A percentile compares a stretch with the other conserved stretches of the same genome.
Conservation (phyloP, 2,113 vertebrate genomes). For the Chloebia gouldiae region DNA sequence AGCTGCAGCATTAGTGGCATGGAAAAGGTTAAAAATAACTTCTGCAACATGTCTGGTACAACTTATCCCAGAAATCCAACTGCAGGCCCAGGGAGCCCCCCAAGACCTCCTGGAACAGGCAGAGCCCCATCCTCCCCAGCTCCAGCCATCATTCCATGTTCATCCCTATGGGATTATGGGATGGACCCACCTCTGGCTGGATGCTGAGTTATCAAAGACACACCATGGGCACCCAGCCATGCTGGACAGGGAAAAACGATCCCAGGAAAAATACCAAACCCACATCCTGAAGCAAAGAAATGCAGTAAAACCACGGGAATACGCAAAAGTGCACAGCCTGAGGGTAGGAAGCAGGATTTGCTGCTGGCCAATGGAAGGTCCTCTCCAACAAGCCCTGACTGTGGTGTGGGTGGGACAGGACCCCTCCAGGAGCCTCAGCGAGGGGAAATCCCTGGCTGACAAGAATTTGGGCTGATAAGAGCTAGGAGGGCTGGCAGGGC, state of each 20-base stretch:
- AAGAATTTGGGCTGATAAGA: constrained; percentile 12
- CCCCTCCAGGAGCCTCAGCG: background rate
- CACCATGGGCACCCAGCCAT: fast-evolving
- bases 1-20: background rate
- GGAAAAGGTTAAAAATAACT: constrained; percentile 8
- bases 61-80: background rate
- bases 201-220: background rate
- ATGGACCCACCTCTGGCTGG: background rate
- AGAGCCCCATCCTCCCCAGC: background rate
- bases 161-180: background rate
- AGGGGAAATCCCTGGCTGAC: background rate
- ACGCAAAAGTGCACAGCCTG: background rate
- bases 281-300: fast-evolving
- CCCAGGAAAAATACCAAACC: background rate
- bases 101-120: fast-evolving
- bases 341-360: background rate
- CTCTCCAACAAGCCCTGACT: background rate
- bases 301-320: background rate
- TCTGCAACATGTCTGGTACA: background rate
- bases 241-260: background rate
- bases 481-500: background rate
- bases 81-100: background rate
- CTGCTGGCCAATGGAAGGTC: background rate
- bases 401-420: background rate
- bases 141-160: background rate